Percentiles rank a stretch among this genome's conserved stretches.
Conservation (phyloP, 2,113 vertebrate genomes). For the Neomonachus schauinslandi region DNA sequence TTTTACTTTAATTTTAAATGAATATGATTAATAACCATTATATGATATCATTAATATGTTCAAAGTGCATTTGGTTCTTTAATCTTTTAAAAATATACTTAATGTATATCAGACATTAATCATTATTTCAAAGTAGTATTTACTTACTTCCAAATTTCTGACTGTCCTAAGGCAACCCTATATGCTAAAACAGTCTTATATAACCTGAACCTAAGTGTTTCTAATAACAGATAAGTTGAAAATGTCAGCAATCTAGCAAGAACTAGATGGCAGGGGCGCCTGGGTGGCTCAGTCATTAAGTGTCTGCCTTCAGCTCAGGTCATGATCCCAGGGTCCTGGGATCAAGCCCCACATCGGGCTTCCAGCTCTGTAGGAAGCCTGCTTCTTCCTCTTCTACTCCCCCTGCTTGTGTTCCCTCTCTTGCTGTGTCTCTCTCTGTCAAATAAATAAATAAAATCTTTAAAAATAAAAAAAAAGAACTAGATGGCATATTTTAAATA, state of each 20-base stretch:
- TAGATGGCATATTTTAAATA: not conserved
- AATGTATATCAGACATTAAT: not conserved
- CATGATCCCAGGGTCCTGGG: too few species aligned
- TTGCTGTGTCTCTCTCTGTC: too few species aligned
- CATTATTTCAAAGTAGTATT: not conserved
- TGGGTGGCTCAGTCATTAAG: too few species aligned
- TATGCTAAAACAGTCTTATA: not conserved
- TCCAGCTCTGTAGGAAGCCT: too few species aligned
- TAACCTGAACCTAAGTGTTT: not conserved
- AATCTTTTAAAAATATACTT: not conserved
- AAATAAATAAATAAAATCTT: too few species aligned
- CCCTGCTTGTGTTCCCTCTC: too few species aligned
- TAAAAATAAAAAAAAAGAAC: too few species aligned
- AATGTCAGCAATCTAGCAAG: not conserved
- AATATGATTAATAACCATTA: not conserved
- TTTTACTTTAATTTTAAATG: not conserved
- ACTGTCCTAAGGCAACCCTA: not conserved
- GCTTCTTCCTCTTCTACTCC: too few species aligned
- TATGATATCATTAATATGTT: not conserved
- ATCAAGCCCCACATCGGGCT: too few species aligned
- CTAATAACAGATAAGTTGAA: not conserved
- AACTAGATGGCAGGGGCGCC: not conserved
- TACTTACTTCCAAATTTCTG: not conserved
- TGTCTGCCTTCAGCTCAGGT: too few species aligned
- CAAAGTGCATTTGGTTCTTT: not conserved